Conservation (phyloP, 2,113 vertebrate genomes). For the Crypturellus undulatus region DNA sequence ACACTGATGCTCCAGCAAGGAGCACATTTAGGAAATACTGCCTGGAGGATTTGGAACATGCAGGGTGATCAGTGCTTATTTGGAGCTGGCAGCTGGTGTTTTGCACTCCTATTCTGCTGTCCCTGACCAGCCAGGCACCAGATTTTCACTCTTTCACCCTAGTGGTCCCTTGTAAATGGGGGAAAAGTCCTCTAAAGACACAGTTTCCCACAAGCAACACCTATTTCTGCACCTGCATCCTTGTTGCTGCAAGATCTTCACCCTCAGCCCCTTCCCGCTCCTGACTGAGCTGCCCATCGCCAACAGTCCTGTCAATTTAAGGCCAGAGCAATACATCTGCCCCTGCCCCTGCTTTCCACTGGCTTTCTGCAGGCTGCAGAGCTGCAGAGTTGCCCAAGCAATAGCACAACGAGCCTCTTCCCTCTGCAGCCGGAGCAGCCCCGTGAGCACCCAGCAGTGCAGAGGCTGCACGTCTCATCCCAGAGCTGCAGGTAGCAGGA, state of each 20-base stretch:
- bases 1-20: too few species aligned
- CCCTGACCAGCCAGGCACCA: background rate
- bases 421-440: fast-evolving
- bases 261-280: background rate
- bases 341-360: background rate
- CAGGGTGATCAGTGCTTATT: background rate
- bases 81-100: background rate
- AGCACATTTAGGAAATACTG: too few species aligned
- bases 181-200: background rate
- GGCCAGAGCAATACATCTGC: background rate
- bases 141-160: background rate
- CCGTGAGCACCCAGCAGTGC: fast-evolving
- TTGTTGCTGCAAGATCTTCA: background rate
- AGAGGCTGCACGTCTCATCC: background rate
- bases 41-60: too few species aligned
- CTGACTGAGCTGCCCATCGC: fast-evolving
- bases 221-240: background rate
- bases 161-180: background rate
- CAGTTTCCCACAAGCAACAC: background rate
- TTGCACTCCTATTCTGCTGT: background rate
- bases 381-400: background rate
- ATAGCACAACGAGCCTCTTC: background rate
- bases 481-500: fast-evolving
- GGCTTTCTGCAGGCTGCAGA: background rate
- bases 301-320: fast-evolving